Percentiles rank a stretch among this genome's conserved stretches.
These are phyloP conservation scores for Diplolepis rosae DNA, from an alignment of 2,888 invertebrate genomes.

Conservation along the genomic window DNA sequence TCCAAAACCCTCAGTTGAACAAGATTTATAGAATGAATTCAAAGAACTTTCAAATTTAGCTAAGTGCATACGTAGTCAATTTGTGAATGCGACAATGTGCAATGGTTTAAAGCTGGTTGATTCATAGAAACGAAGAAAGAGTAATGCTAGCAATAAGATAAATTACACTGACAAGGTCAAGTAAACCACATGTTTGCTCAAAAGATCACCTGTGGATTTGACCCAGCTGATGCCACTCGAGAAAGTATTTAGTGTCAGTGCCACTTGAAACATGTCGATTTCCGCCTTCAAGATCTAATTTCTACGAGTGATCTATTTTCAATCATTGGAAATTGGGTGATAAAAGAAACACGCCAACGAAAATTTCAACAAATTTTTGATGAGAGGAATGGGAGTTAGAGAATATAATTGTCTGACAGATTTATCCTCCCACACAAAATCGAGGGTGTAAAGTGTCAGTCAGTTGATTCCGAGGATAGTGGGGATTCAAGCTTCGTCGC, in stretches of 20 bases:
- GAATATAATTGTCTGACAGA: conserved; percentile 22
- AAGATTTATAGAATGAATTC: too few relatives aligned
- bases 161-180: background rate
- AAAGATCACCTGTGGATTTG: conserved; percentile 32
- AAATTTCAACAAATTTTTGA: background rate
- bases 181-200: background rate
- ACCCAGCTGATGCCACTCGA: conserved; percentile 28
- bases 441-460: conserved; percentile 71
- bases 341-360: background rate
- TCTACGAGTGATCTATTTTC: background rate
- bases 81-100: too few relatives aligned
- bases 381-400: background rate
- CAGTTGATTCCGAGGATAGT: conserved; percentile 67
- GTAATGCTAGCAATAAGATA: too few relatives aligned
- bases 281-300: background rate
- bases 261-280: conserved; percentile 4
- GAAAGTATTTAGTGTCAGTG: conserved; percentile 6
- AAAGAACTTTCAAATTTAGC: too few relatives aligned
- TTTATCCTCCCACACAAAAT: conserved; percentile 57
- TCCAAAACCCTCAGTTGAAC: too few relatives aligned
- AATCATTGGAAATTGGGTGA: background rate
- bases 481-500: conserved; percentile 68
- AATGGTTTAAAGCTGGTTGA: too few relatives aligned
- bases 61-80: too few relatives aligned
- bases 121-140: too few relatives aligned